phyloP scores from a whole-genome alignment of 2,888 invertebrate genomes.

The Eristalis arbustorum region DNA sequence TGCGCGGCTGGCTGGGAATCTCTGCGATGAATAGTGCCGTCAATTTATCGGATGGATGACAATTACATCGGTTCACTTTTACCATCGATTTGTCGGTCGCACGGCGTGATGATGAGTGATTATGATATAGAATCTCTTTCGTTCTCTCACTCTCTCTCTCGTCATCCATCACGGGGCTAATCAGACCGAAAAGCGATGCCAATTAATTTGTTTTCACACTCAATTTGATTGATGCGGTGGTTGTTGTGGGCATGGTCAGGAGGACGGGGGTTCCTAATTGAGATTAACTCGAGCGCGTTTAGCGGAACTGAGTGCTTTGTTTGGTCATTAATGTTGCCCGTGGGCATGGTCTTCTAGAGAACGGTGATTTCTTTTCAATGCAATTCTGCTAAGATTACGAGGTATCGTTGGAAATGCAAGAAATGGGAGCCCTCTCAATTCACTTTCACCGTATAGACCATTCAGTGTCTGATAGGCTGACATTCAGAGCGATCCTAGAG shows the following conservation, averaged over 20 bases:
- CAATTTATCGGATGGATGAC: background rate
- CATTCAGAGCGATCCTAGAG: too few species aligned
- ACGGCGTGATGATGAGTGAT: background rate
- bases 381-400: too few species aligned
- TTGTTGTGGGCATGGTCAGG: background rate
- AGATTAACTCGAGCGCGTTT: constrained; percentile 6
- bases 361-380: background rate
- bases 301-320: background rate
- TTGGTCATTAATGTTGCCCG: background rate
- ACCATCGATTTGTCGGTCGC: background rate
- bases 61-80: background rate
- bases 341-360: background rate
- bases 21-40: background rate
- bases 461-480: too few species aligned
- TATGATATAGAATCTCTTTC: background rate
- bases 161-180: background rate
- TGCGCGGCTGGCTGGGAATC: too few species aligned
- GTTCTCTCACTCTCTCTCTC: too few species aligned
- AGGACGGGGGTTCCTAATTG: background rate
- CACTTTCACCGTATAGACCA: too few species aligned
- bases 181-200: constrained; percentile 24
- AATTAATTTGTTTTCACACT: constrained; percentile 38
- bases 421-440: too few species aligned
- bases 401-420: too few species aligned
- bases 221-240: constrained; percentile 16